Conservation (phyloP, 2,888 invertebrate species). For the Oxytorus armatus region DNA sequence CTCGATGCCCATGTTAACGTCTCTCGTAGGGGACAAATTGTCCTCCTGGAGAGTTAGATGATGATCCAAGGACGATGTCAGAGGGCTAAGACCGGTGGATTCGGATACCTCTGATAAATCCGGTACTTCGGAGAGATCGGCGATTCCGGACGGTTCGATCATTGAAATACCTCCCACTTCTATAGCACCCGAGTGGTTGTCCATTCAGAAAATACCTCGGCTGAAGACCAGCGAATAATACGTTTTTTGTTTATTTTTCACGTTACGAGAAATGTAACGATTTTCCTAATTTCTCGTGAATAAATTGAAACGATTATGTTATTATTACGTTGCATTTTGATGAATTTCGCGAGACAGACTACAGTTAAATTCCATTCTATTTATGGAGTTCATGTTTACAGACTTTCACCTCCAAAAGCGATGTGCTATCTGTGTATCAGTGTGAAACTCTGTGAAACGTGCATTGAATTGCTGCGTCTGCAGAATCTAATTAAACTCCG, state of each 20-base stretch:
- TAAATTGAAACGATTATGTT: too few relatives aligned
- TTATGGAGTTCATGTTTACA: background rate
- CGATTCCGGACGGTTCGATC: constrained; percentile 79
- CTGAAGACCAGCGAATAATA: constrained; percentile 22
- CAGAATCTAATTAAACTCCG: background rate
- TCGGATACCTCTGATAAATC: constrained; percentile 80
- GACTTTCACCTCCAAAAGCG: background rate
- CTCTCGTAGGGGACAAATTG: constrained; percentile 73
- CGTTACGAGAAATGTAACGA: too few relatives aligned
- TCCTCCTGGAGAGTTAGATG: constrained; percentile 81
- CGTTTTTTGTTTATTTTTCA: too few relatives aligned
- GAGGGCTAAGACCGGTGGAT: constrained; percentile 81
- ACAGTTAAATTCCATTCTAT: background rate
- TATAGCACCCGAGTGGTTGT: constrained; percentile 77
- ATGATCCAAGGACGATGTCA: constrained; percentile 81
- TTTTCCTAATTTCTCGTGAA: too few relatives aligned
- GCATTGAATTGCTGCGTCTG: background rate
- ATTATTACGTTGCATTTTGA: background rate
- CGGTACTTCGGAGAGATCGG: constrained; percentile 77
- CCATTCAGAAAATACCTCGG: constrained; percentile 80
- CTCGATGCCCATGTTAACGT: constrained; percentile 84
- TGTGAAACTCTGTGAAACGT: background rate
- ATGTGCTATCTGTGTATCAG: background rate
- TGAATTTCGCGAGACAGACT: background rate
- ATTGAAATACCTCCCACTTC: constrained; percentile 81